Conservation (phyloP, 2,797 vertebrate species). For the Hipposideros larvatus region DNA sequence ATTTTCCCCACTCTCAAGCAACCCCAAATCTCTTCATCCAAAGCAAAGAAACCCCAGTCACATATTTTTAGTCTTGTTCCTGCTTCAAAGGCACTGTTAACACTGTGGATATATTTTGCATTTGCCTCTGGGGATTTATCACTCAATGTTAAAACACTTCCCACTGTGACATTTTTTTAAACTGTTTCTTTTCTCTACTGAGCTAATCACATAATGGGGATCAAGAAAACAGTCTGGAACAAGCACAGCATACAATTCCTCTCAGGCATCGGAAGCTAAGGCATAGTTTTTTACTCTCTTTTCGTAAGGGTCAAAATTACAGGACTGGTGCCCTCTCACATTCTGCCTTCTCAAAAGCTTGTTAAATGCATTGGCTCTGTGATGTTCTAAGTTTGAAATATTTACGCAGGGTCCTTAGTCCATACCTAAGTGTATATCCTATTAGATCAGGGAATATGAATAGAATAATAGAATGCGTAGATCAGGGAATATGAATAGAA, state of each 20-base stretch:
- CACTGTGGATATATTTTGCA: constrained; percentile 83
- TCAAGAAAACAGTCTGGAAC: constrained; percentile 83
- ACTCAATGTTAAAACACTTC: constrained; percentile 84
- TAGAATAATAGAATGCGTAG: background rate
- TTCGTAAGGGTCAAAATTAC: constrained; percentile 77
- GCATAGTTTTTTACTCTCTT: constrained; percentile 76
- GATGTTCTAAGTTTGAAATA: constrained; percentile 70
- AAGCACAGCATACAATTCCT: constrained; percentile 77
- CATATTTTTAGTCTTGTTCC: constrained; percentile 77
- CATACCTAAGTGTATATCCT: constrained; percentile 76
- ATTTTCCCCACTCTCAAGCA: constrained; percentile 2
- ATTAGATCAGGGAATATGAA: background rate
- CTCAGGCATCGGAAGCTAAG: constrained; percentile 77
- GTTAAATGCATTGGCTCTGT: constrained; percentile 71
- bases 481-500: background rate
- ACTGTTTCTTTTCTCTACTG: constrained; percentile 84
- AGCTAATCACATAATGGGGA: constrained; percentile 86
- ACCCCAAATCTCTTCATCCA: constrained; percentile 54
- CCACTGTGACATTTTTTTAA: constrained; percentile 82
- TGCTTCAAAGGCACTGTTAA: constrained; percentile 73
- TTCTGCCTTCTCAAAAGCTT: constrained; percentile 67
- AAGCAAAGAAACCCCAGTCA: constrained; percentile 58
- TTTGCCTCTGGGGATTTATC: constrained; percentile 81
- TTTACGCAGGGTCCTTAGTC: constrained; percentile 65
- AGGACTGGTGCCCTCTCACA: constrained; percentile 55